Base-by-base conservation (phyloP, 1,140 invertebrate genomes). In the Drepana arcuata region DNA sequence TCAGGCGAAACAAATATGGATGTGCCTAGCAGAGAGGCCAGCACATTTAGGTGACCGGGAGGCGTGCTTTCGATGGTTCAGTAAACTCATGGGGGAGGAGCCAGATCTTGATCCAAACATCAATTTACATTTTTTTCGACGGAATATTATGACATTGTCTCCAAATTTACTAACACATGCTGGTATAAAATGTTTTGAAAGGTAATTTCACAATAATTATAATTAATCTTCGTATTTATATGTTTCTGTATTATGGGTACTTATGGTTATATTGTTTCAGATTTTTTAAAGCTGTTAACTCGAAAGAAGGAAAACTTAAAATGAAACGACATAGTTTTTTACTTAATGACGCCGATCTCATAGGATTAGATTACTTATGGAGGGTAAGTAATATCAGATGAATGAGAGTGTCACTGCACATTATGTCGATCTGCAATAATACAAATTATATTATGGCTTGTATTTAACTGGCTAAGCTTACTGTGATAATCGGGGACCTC, bases 41-140 rank as follows among this genome's bases (percentile, higher is more conserved):
- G 95, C 96, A 1, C 97, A 96, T 75, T 83, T 91, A 2, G 91
- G 91, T 2, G 97, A 99, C 81, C 87, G 96, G 25, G 97, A 99
- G 79, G 93, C 95, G 2, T 99, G 97, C 83, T 99, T 99, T 83
- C 95, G 96, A 61, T 99, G 97, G 97, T 99, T 99, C 84, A 95
- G 95, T n/a, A 96, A 98, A 84, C 83, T 98, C 32, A 98, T 98
- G 96, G 95, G 95, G 2, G 96, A 98, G 55, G 96, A 98, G 68
- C 96, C 96, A 2, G 96, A 99, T 83, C 84, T 99, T 28, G 96
- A 99, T 84, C 96, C 96, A 9, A 94, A 96, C 55, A 97, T 98
- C 41, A 98, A 96, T 65, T 91, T 94, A 72, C 93, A 96, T 66
- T 99, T 99, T 86, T 98, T 99, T 86, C 93, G 96, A 83, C 92